phyloP scores from a whole-genome alignment of 2,113 vertebrate species.

The Bettongia penicillata region DNA sequence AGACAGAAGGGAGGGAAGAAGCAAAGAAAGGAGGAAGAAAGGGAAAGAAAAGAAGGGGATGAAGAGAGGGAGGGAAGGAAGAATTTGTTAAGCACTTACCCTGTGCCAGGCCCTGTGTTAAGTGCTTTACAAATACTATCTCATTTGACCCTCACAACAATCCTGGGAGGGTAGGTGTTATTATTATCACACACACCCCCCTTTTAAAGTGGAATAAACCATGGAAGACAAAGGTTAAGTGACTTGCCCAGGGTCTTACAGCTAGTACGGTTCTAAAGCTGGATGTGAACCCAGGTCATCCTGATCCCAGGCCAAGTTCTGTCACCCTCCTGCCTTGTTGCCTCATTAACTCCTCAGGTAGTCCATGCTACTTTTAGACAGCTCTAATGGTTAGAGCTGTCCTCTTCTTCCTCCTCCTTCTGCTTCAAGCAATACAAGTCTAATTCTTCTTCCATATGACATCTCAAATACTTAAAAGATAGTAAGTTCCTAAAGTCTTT shows the following conservation, averaged over 20 bases:
- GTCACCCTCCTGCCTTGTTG: not conserved
- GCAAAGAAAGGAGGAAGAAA: no score
- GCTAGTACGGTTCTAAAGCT: not conserved
- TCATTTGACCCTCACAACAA: not conserved
- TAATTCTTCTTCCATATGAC: not conserved
- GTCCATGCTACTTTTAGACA: not conserved
- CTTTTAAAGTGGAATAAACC: not conserved
- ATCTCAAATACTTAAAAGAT: not conserved
- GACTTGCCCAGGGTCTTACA: not conserved
- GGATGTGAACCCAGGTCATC: not conserved
- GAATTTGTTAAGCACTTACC: not conserved
- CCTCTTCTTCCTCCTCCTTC: not conserved
- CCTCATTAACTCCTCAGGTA: not conserved
- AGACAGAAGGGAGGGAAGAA: no score
- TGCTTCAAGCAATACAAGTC: not conserved
- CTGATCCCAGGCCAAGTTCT: not conserved
- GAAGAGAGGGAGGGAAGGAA: not conserved
- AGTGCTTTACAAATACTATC: not conserved
- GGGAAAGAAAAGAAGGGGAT: no score
- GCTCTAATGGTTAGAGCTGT: not conserved
- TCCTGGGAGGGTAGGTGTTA: not conserved
- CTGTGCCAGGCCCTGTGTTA: not conserved
- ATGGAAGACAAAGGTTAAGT: not conserved
- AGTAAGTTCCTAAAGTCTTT: not conserved
- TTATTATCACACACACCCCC: not conserved